phyloP scores from a whole-genome alignment of 1,140 invertebrate genomes.

The Listronotus oregonensis region DNA sequence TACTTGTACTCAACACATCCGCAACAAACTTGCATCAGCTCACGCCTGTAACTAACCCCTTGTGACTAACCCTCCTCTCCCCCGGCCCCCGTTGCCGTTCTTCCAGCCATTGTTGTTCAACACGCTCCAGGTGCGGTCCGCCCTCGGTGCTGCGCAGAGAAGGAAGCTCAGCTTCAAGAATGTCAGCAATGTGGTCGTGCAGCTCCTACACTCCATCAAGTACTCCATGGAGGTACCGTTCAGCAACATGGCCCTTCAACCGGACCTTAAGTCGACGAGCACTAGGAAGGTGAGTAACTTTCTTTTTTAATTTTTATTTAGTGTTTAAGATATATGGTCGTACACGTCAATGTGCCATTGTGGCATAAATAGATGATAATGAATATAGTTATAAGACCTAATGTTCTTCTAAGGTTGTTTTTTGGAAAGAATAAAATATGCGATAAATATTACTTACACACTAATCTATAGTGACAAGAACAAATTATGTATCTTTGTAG shows the following conservation, averaged over 20 bases:
- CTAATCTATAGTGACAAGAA: too few species aligned
- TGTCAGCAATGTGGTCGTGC: slow-evolving; percentile 88
- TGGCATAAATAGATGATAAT: too few species aligned
- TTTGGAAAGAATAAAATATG: too few species aligned
- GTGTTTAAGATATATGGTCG: too few species aligned
- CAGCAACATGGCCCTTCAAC: slow-evolving; percentile 80
- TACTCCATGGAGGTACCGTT: slow-evolving; percentile 92
- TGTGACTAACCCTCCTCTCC: slow-evolving; percentile 53
- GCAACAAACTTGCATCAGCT: too few species aligned
- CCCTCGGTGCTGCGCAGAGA: slow-evolving; percentile 67
- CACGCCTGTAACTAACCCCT: slow-evolving; percentile 42
- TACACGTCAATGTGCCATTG: too few species aligned
- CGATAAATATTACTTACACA: too few species aligned
- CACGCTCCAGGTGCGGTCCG: slow-evolving; percentile 70
- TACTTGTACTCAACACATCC: slow-evolving; percentile 37
- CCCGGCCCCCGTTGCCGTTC: slow-evolving; percentile 50
- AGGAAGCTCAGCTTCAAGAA: slow-evolving; percentile 89
- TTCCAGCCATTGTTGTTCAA: slow-evolving; percentile 72
- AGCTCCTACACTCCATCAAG: slow-evolving; percentile 87
- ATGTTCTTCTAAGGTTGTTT: too few species aligned
- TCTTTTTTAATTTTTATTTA: slow-evolving; percentile 7
- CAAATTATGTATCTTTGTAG: too few species aligned
- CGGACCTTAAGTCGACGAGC: slow-evolving; percentile 65
- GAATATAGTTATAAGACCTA: too few species aligned
- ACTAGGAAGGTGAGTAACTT: slow-evolving; percentile 64